A percentile compares a stretch with the other conserved stretches of the same genome.
Conservation (phyloP, 1,140 invertebrate species). For the Drosophila carrolli region DNA sequence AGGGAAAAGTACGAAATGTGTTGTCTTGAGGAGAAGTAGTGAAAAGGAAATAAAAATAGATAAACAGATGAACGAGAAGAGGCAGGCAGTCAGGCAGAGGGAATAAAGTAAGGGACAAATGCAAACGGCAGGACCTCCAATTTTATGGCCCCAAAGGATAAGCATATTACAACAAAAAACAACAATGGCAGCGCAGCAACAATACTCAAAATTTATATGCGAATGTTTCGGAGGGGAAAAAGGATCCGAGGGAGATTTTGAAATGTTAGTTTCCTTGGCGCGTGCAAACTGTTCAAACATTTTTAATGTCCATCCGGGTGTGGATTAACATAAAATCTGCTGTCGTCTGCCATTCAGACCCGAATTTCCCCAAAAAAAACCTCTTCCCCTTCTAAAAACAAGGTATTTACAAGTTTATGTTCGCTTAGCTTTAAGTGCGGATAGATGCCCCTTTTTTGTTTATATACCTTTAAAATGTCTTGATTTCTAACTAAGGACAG, state of each 20-base stretch:
- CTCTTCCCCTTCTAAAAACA: constrained; percentile 26
- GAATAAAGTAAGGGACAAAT: constrained; percentile 57
- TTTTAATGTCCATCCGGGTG: constrained; percentile 76
- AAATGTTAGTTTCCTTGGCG: constrained; percentile 48
- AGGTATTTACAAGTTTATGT: constrained; percentile 50
- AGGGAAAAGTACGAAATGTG: constrained; percentile 41
- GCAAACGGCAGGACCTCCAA: constrained; percentile 66
- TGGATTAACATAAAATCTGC: constrained; percentile 72
- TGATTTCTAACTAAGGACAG: constrained; percentile 43
- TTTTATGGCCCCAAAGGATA: constrained; percentile 73
- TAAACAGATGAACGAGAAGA: constrained; percentile 16
- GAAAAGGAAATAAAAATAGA: constrained; percentile 33
- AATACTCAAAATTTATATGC: constrained; percentile 36
- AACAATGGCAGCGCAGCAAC: constrained; percentile 8
- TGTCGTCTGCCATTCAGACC: constrained; percentile 7
- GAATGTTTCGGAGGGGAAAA: constrained; percentile 11
- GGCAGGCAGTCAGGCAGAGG: constrained; percentile 13
- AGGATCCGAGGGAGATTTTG: neutral
- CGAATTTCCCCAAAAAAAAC: neutral
- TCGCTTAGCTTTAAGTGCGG: constrained; percentile 62
- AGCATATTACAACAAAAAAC: constrained; percentile 67
- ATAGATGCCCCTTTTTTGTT: constrained; percentile 24
- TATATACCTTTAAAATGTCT: constrained; percentile 61
- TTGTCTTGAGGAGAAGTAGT: constrained; percentile 34
- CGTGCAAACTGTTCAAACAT: constrained; percentile 72